Evolutionary conservation across 1,140 invertebrate species (phyloP), one percentile per base, ranked within the genome.

Genomic region (Stenopsyche tienmushanensis): DNA sequence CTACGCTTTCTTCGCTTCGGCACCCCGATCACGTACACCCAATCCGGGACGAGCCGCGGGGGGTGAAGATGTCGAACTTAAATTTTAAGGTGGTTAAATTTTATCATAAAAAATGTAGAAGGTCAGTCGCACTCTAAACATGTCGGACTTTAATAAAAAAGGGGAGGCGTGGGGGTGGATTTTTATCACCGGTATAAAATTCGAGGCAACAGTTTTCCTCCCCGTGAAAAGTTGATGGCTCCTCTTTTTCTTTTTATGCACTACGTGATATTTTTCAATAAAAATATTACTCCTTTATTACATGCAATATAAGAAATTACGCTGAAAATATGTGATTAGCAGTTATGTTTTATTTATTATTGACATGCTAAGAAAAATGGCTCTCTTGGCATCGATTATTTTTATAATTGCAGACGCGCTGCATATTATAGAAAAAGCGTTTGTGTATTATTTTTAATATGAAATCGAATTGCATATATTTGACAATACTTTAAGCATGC

Each of bases 51-150:
- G 25, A 29, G 17, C 17, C 34, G 45, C 7, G 29, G 34, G 10
- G 53, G 9, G 8, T 41, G n/a, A 47, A 23, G 49, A 49, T 25
- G 39, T 44, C 41, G 53, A 64, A 53, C 62, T 68, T 50, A 64
- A 64, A 65, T 69, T 69, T 69, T 54, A 66, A 69, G 53, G 47
- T 29, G 42, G 54, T 55, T 55, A 49, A 65, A 62, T 68, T 69
- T 53, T 29, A 66, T 45, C 64, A 23, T 41, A 52, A 60, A 66
- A 52, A 50, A 47, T 45, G 26, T 21, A 42, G 17, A 34, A 64
- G 50, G 62, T 21, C 29, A 54, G 24, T 54, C 29, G 17, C 34
- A n/a, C 47, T 49, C 54, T 65, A 65, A 65, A 65, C 29, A 65
- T 59, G 55, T 52, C 45, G 29, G 49, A 24, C 18, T 29, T 59